Evolutionary conservation across 2,113 vertebrate species (phyloP), one percentile per base, ranked within the genome.

Genomic region (Tetrao urogallus): DNA sequence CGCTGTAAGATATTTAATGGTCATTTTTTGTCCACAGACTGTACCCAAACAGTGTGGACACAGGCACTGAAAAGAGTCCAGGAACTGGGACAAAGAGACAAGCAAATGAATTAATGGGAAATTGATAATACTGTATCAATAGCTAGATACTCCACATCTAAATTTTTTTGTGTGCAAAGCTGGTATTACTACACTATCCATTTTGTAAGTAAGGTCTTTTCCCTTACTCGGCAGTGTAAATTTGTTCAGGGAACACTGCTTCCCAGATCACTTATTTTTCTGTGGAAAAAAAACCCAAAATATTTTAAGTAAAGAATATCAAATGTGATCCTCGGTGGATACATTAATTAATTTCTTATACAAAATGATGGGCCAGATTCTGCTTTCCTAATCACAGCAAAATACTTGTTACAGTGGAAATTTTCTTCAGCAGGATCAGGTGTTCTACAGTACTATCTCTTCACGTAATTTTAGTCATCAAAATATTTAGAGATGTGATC

Each of bases 41-140:
- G n/a, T 36, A 14, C 73, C 76, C 30, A 58, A 76, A 90, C 63
- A 95, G 65, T 86, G 88, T 77, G 80, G 22, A 45, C 63, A 13
- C 24, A 54, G 47, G 71, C 88, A 63, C 65, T 91, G 85, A 74
- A 66, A 82, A 93, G 56, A 83, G 52, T 3, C 66, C 42, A 25
- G 75, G 58, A 47, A 86, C 61, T 13, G 88, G 65, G 67, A 94
- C 94, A 95, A 96, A 97, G 90, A 56, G 48, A 75, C 34, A 8
- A 63, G 82, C 50, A 61, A 75, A 92, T 11, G 69, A 83, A 89
- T 93, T 86, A 89, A 88, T 77, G 71, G 69, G 27, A 91, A 89
- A 86, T 75, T 81, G 91, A 66, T 82, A 65, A 25, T 36, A 27
- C n/a, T 11, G 34, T 74, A 83, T 69, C 84, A 47, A 6, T 65